A percentile compares a stretch with the other conserved stretches of the same genome.
Conservation (phyloP, 2,113 vertebrate genomes). For the Sprattus sprattus region DNA sequence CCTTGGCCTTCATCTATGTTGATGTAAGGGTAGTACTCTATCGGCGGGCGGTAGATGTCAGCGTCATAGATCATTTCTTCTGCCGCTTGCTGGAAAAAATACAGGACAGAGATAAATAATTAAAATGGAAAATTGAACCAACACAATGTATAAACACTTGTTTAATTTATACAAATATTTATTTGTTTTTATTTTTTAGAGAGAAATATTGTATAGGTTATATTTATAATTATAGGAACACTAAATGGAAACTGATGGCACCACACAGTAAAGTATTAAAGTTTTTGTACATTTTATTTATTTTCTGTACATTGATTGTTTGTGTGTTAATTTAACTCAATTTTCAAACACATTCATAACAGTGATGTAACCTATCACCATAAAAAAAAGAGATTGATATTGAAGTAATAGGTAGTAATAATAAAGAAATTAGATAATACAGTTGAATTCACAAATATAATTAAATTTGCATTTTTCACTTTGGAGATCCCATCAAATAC, state of each 20-base stretch:
- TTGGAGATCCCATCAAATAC: neutral
- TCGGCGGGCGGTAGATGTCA: slow-evolving; percentile 86
- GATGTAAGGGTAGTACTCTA: slow-evolving; percentile 89
- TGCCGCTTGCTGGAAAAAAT: slow-evolving; percentile 70
- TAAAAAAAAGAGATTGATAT: neutral
- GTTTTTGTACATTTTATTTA: neutral
- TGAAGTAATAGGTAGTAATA: neutral
- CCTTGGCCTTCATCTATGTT: slow-evolving; percentile 85
- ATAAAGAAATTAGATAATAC: neutral
- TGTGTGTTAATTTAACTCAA: neutral
- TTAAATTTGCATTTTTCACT: neutral
- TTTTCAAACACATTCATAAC: neutral
- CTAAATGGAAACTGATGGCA: too few species aligned
- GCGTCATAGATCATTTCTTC: slow-evolving; percentile 93
- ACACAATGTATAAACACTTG: neutral
- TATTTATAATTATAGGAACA: too few species aligned
- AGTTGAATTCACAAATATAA: neutral
- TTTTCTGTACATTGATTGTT: neutral
- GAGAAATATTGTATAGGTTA: too few species aligned
- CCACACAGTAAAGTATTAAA: neutral
- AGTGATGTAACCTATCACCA: neutral
- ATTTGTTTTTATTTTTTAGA: too few species aligned
- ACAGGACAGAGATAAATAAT: neutral
- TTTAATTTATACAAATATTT: too few species aligned
- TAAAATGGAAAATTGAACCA: neutral